Evolutionary conservation across 2,113 vertebrate species (phyloP), one percentile per base, ranked within the genome.

Genomic region (Elaphurus davidianus): DNA sequence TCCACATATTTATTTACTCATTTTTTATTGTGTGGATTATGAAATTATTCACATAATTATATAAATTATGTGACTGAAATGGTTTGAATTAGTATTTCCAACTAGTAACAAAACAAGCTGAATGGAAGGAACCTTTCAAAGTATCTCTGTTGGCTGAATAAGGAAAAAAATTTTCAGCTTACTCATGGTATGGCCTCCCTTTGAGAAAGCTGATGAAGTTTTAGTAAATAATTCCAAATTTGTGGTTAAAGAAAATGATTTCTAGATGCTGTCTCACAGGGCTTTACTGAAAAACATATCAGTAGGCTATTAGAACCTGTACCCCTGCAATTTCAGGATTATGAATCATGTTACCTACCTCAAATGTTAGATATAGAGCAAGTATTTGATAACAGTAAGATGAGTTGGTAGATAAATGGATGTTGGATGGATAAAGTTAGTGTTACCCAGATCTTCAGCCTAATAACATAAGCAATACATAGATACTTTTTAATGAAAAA

Each of bases 51-150:
- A 40, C 23, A 71, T 71, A 71, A 71, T 71, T 23, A 36, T 71
- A 71, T 36, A 71, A 71, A 36, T 71, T 71, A 71, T 36, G 40
- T 91, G 57, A 33, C 7, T 79, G 23, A 96, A 83, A 64, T 94
- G 33, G 43, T 95, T 92, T 95, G 74, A 98, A 76, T 90, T 88
- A 71, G n/a, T 43, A 79, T 52, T 94, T 96, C 17, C 91, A 50
- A 71, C 28, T 95, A 96, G 59, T 76, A 82, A 76, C 74, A 93
- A 90, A 86, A 67, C 54, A 93, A 79, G 23, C 23, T 54, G 45
- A 28, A 5, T 78, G 43, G 76, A 84, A 36, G n/a, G 84, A 88
- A 47, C 36, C 47, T 78, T 57, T 78, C 33, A 88, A 57, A 84
- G 84, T 74, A 54, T 62, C 43, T 23, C 50, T 93, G 64, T 89